A percentile compares a stretch with the other conserved stretches of the same genome.
Conservation (phyloP, 2,888 invertebrate species). For the Philhelius pedissequus region DNA sequence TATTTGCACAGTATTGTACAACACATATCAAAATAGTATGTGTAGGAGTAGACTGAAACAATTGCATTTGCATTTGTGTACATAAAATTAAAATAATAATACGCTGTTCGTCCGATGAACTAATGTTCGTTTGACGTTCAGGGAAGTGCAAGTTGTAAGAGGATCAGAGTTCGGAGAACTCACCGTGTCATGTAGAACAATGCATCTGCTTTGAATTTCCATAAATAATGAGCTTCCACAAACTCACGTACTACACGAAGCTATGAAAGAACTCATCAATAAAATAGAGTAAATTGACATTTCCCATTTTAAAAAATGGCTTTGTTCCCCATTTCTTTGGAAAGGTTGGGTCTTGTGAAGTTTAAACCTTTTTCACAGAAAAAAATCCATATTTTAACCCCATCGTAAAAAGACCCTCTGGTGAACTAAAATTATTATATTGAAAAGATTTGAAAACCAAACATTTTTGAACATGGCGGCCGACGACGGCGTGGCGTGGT, state of each 20-base stretch:
- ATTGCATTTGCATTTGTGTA: slow-evolving; percentile 40
- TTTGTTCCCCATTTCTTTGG: neutral
- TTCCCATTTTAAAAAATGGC: neutral
- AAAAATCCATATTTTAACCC: neutral
- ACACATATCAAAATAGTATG: neutral
- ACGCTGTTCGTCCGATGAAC: slow-evolving; percentile 37
- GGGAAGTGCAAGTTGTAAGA: slow-evolving; percentile 24
- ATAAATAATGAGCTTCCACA: slow-evolving; percentile 44
- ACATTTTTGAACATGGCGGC: slow-evolving; percentile 41
- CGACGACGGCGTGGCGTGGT: too few species aligned
- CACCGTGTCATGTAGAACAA: slow-evolving; percentile 28
- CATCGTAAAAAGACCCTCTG: neutral
- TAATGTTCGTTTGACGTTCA: neutral
- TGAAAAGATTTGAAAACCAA: slow-evolving; percentile 20
- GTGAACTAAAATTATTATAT: slow-evolving; percentile 33
- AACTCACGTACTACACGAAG: neutral
- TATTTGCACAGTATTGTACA: neutral
- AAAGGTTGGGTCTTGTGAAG: neutral
- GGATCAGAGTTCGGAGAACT: slow-evolving; percentile 39
- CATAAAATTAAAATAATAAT: slow-evolving; percentile 56
- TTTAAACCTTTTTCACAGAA: neutral
- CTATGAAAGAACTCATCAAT: neutral
- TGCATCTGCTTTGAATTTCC: slow-evolving; percentile 46
- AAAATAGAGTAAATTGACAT: neutral
- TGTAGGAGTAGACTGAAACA: neutral